phyloP scores from a whole-genome alignment of 2,888 invertebrate genomes.

The Pseudoips prasinana region DNA sequence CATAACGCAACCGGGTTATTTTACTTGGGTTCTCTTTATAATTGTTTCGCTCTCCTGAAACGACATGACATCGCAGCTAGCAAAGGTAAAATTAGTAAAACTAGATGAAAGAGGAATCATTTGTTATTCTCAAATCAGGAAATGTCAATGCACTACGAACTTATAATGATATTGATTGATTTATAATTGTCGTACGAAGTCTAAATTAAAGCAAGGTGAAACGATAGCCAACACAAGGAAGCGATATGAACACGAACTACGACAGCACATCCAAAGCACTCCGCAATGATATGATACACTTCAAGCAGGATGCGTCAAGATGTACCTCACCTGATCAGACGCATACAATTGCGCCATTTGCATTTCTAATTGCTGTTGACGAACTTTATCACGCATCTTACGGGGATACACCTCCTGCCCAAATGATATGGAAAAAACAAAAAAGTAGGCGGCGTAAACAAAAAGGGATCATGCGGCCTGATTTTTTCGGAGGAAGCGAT shows the following conservation, averaged over 20 bases:
- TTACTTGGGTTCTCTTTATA: not conserved
- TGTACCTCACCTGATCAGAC: slow-evolving; percentile 78
- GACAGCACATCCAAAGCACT: slow-evolving; percentile 81
- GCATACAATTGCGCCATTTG: slow-evolving; percentile 82
- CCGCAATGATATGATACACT: slow-evolving; percentile 54
- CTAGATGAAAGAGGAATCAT: slow-evolving; percentile 20
- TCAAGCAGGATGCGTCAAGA: slow-evolving; percentile 74
- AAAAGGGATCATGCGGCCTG: slow-evolving; percentile 75
- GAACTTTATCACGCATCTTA: slow-evolving; percentile 91
- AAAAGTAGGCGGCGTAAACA: slow-evolving; percentile 81
- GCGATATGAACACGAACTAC: slow-evolving; percentile 63
- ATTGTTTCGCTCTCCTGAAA: slow-evolving; percentile 11
- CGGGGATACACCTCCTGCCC: slow-evolving; percentile 90
- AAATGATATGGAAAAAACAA: slow-evolving; percentile 82
- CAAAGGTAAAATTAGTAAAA: slow-evolving; percentile 33
- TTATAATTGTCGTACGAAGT: slow-evolving; percentile 35
- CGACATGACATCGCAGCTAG: slow-evolving; percentile 26
- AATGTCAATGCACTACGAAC: slow-evolving; percentile 26
- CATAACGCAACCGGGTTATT: not conserved
- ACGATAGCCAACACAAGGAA: slow-evolving; percentile 55
- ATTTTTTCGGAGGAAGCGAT: slow-evolving; percentile 60
- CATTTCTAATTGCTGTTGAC: slow-evolving; percentile 84
- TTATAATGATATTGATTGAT: slow-evolving; percentile 12
- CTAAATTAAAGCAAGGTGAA: slow-evolving; percentile 55
- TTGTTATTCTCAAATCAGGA: slow-evolving; percentile 28